Conservation (phyloP, 2,888 invertebrate species). For the Hypselothyrea guttata region DNA sequence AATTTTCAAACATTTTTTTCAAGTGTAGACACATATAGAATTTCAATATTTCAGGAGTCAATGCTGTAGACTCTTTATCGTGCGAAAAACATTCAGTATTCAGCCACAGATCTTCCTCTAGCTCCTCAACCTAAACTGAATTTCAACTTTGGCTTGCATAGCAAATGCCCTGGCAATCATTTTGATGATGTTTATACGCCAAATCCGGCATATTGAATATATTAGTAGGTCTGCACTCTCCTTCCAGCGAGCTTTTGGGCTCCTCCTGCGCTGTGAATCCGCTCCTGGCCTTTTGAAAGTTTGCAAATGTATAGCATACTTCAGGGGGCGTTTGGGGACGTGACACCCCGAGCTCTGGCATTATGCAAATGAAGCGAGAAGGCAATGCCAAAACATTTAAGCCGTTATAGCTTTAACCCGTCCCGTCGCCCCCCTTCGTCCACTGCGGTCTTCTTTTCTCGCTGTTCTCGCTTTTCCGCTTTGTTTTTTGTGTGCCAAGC, state of each 20-base stretch:
- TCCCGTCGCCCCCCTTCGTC: background rate
- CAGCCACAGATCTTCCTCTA: no score
- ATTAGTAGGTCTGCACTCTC: no score
- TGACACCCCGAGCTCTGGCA: conserved; percentile 37
- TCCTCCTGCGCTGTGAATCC: conserved; percentile 1
- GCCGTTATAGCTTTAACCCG: conserved; percentile 48
- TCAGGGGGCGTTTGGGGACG: conserved; percentile 27
- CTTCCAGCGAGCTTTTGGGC: background rate
- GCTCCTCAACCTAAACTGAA: no score
- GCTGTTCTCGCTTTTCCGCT: conserved; percentile 5
- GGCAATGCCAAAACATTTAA: conserved; percentile 65
- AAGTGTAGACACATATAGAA: no score
- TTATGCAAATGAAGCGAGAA: conserved; percentile 70
- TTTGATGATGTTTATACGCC: no score
- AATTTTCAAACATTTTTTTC: no score
- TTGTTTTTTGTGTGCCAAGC: conserved; percentile 15
- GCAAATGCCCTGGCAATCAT: background rate
- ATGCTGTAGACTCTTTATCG: no score
- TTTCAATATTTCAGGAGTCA: no score
- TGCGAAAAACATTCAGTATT: no score
- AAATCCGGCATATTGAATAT: background rate
- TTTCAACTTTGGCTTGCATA: no score
- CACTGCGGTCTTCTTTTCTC: no score
- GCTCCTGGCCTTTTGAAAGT: conserved; percentile 24
- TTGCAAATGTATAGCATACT: conserved; percentile 48